Evolutionary conservation across 1,140 invertebrate genomes (phyloP).

Genomic region (Drosophila rhopaloa): DNA sequence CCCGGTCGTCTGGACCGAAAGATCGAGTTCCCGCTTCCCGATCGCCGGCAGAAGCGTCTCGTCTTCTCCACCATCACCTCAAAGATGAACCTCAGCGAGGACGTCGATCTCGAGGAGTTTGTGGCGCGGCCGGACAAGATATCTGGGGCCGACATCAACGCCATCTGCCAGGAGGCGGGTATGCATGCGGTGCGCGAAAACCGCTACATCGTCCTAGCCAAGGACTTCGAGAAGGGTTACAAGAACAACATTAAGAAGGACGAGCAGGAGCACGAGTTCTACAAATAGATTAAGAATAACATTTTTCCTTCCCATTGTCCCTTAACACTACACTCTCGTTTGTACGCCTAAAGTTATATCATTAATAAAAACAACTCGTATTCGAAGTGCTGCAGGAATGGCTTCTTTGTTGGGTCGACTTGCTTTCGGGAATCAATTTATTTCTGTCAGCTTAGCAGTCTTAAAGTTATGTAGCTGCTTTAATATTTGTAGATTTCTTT

Average conservation of each 20-base stretch:
- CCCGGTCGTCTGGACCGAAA: conserved; percentile 99
- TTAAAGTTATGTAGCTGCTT: too few species aligned
- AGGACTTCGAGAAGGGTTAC: conserved; percentile 99
- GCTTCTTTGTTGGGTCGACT: background rate
- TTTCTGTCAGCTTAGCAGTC: too few species aligned
- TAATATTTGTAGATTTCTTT: too few species aligned
- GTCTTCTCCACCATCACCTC: conserved; percentile 99
- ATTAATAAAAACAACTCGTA: conserved; percentile 31
- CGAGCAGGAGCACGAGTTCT: conserved; percentile 99
- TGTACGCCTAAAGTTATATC: conserved; percentile 47
- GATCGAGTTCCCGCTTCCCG: conserved; percentile 99
- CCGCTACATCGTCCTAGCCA: conserved; percentile 96
- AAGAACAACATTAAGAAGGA: conserved; percentile 99
- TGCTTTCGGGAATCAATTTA: too few species aligned
- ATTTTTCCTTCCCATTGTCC: background rate
- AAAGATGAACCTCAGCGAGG: conserved; percentile 99
- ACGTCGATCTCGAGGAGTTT: conserved; percentile 99
- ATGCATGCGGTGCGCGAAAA: conserved; percentile 99
- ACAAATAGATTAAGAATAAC: conserved; percentile 91
- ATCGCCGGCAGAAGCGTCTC: conserved; percentile 98
- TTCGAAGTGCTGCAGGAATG: background rate
- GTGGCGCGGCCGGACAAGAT: conserved; percentile 99
- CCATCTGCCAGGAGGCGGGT: conserved; percentile 99
- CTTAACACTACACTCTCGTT: conserved; percentile 10
- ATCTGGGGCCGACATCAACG: conserved; percentile 99